These are phyloP conservation scores for Dromococcyx pavoninus DNA, from an alignment of 2,797 vertebrate genomes.

Conservation along the genomic window DNA sequence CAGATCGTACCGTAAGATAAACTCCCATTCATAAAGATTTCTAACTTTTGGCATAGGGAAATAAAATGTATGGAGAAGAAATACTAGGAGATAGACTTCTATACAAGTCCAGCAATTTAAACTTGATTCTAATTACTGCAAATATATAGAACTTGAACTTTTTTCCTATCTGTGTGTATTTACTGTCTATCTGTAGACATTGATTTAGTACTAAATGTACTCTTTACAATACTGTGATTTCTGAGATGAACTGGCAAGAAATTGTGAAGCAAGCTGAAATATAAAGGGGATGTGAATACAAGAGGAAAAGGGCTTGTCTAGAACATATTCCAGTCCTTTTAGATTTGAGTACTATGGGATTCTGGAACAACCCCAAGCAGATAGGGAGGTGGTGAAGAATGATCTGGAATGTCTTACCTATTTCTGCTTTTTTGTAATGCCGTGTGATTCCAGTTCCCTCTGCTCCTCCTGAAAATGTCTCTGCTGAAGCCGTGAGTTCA, in stretches of 20 bases:
- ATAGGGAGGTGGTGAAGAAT: neutral
- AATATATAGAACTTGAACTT: neutral
- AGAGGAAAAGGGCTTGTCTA: neutral
- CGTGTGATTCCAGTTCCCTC: slow-evolving; percentile 83
- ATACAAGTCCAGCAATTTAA: neutral
- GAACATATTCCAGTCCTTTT: neutral
- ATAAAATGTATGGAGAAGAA: neutral
- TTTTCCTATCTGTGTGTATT: neutral
- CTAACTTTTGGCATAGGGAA: neutral
- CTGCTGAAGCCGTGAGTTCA: slow-evolving; percentile 89
- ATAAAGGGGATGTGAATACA: neutral
- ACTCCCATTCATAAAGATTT: slow-evolving; percentile 11
- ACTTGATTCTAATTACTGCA: neutral
- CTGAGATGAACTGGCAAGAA: neutral
- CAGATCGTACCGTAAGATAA: neutral
- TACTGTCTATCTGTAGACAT: neutral
- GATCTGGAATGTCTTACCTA: neutral
- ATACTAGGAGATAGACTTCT: neutral
- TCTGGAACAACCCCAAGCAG: neutral
- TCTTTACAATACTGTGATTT: neutral
- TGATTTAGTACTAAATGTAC: neutral
- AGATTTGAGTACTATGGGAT: neutral
- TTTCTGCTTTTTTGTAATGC: neutral
- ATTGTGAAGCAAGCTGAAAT: neutral
- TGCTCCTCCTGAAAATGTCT: slow-evolving; percentile 87